Base-by-base conservation (phyloP, 2,888 invertebrate genomes). In the Tachina lurida region DNA sequence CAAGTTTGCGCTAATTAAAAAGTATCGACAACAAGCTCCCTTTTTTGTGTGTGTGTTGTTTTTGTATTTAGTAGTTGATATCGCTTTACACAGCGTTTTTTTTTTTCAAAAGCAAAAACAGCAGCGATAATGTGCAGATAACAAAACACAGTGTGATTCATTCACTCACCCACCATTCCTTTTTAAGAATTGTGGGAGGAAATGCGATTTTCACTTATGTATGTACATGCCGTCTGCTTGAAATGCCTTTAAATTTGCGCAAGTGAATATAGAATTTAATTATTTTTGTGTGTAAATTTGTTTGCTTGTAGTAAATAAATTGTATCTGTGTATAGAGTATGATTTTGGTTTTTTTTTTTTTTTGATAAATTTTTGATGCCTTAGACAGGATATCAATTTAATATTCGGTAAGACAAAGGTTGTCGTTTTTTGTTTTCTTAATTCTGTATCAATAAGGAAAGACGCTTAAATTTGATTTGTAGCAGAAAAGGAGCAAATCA, bases 1-100 rank as follows among this genome's bases (percentile, higher is more conserved):
- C 79, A 83, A 86, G 56, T 83, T 86, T 86, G 83, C 76, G 86
- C 86, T 86, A 86, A 86, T 86, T 86, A 86, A 86, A 86, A 86
- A 86, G 68, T 86, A 86, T 83, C 83, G 80, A 80, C 79, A 83
- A 80, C 79, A 83, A 83, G 73, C 79, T 76, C 49, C 60, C 49
- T 65, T 63, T 56, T 41, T 52, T 17, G 63, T 52, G 41, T 8
- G 70, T 31, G 19, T 49, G 5, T 47, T 71, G 10, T 58, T 65
- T 15, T 31, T 68, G 43, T 19, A 31, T 31, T 31, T 31, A 67
- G 43, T 65, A 22, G 49, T 58, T 77, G 54, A 75, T 84, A 84
- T 75, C 79, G 15, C 43, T 70, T 84, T 70, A 65, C 45, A 75
- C 54, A 63, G 49, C n/a, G 68, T 22, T 41, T 47, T 63, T 56